Evolutionary conservation across 2,797 vertebrate genomes (phyloP), one percentile per base, ranked within the genome.

Genomic region (Leptodactylus fallax): DNA sequence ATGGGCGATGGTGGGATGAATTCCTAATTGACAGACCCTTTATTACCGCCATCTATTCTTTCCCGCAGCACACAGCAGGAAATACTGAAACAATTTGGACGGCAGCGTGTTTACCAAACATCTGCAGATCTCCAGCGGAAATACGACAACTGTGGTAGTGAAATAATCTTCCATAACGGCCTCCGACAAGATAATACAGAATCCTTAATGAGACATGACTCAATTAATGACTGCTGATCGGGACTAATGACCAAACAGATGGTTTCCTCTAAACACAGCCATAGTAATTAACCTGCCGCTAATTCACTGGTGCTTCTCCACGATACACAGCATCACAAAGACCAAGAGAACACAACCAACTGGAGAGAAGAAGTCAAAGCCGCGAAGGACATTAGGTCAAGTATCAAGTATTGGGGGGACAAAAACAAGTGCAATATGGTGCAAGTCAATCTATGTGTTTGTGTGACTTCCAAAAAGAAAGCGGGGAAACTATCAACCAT

Each of bases 201-300:
- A 90, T 92, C 91, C 91, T 91, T 93, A 94, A 93, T 93, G 92
- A 94, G 94, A 94, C 93, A 94, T 94, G 93, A 93, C 91, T 94
- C 93, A 93, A 92, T 94, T 95, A 95, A 95, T 94, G 92, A 92
- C 91, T 92, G 91, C 93, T 95, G 95, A 96, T 94, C 88, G 93
- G 93, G 93, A 94, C 93, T 95, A 95, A 95, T 95, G 93, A 94
- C 91, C 92, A 94, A 94, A 93, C 95, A 96, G 95, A 96, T 96
- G 95, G 94, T 92, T 92, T 92, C 92, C 92, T 93, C 84, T 93
- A 92, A 92, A 93, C 90, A 85, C 89, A 91, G 91, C 90, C 91
- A 78, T 89, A 88, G 91, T 91, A 92, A 93, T 91, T 77, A 85
- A 91, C 90, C 91, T 91, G 91, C 91, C 92, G 90, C 71, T 92